Conservation (phyloP, 2,888 invertebrate species). For the Alcis repandata region DNA sequence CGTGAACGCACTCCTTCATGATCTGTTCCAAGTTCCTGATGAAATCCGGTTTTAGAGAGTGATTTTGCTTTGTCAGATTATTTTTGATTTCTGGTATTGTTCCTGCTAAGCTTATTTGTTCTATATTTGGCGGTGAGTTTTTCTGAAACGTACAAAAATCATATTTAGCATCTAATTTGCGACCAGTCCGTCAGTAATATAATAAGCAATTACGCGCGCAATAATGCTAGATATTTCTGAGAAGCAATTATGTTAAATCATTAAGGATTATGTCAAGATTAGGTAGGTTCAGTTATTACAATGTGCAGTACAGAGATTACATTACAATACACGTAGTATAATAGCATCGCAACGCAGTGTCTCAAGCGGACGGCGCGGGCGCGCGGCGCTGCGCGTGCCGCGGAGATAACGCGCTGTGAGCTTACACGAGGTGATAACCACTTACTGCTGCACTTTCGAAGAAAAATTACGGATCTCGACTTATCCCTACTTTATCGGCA, state of each 20-base stretch:
- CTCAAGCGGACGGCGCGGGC: constrained; percentile 10
- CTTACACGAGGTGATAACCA: constrained; percentile 32
- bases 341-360: constrained; percentile 18
- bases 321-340: not conserved
- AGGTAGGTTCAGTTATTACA: not conserved
- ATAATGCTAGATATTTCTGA: no score
- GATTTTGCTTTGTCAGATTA: constrained; percentile 72
- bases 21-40: constrained; percentile 77
- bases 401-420: constrained; percentile 12
- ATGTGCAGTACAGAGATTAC: not conserved
- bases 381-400: constrained; percentile 19
- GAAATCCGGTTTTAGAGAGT: constrained; percentile 72
- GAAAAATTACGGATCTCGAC: not conserved
- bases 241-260: no score
- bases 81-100: constrained; percentile 80
- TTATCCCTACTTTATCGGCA: not conserved
- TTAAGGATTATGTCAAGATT: no score
- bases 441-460: not conserved
- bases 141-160: constrained; percentile 67
- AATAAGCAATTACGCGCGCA: not conserved
- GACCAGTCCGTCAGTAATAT: not conserved
- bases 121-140: constrained; percentile 73
- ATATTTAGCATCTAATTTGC: not conserved
- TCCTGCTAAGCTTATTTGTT: constrained; percentile 80
- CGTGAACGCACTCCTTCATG: constrained; percentile 78